Evolutionary conservation across 92 coral and sea anemone species (phyloP).

Genomic region (Ricordea florida): DNA sequence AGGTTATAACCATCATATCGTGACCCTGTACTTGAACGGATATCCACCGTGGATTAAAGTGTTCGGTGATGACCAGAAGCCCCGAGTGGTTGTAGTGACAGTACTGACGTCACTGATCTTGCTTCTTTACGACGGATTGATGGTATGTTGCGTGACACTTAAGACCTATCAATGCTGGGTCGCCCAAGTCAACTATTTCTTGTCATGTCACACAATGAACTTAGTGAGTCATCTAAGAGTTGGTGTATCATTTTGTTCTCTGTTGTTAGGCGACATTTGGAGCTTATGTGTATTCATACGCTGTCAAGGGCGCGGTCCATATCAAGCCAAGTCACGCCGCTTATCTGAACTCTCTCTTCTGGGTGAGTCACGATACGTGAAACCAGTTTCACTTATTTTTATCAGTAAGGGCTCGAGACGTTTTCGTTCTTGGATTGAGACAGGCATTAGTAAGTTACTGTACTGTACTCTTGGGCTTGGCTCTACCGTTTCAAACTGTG

Average conservation of each 20-base stretch:
- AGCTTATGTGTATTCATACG: slow-evolving; percentile 82
- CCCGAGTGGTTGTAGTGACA: slow-evolving; percentile 80
- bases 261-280: slow-evolving; percentile 84
- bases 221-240: too few species aligned
- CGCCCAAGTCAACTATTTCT: too few species aligned
- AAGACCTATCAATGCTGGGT: too few species aligned
- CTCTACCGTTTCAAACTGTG: too few species aligned
- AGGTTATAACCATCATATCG: slow-evolving; percentile 92
- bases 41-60: slow-evolving; percentile 84
- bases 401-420: not conserved
- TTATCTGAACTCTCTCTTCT: slow-evolving; percentile 81
- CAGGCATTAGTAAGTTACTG: too few species aligned
- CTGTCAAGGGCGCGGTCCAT: slow-evolving; percentile 79
- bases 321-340: slow-evolving; percentile 81
- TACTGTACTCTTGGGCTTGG: too few species aligned
- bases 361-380: slow-evolving; percentile 52
- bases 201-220: too few species aligned
- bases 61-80: slow-evolving; percentile 89
- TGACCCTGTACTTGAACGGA: slow-evolving; percentile 83
- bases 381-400: not conserved
- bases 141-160: slow-evolving; percentile 70
- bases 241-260: not conserved
- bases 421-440: too few species aligned
- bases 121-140: slow-evolving; percentile 78
- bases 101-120: slow-evolving; percentile 83